These are phyloP conservation scores for Oreochromis aureus DNA, from an alignment of 2,113 vertebrate genomes.

Conservation along the genomic window DNA sequence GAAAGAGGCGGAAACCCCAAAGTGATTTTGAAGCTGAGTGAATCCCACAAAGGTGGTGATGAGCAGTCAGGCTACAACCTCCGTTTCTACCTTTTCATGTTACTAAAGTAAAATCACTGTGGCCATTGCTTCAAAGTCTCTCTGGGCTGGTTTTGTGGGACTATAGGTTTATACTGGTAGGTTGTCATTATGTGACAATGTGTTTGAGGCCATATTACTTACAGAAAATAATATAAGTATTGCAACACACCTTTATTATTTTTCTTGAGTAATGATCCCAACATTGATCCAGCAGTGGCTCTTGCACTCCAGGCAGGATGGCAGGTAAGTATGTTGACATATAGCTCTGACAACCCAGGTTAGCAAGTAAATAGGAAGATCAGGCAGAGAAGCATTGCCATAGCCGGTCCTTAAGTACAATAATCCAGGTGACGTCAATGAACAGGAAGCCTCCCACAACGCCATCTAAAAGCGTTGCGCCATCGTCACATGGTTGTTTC, in stretches of 20 bases:
- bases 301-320: background rate
- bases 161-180: background rate
- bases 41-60: background rate
- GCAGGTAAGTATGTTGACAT: background rate
- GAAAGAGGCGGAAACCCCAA: accelerated
- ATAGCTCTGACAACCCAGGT: background rate
- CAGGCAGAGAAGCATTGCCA: background rate
- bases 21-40: background rate
- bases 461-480: accelerated
- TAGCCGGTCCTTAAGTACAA: background rate
- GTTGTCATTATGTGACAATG: background rate
- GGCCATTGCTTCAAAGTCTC: background rate
- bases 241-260: background rate
- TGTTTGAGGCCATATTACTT: background rate
- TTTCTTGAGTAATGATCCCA: background rate
- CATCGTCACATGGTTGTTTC: accelerated
- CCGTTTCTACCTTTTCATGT: background rate
- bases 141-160: background rate
- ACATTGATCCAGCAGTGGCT: background rate
- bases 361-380: background rate
- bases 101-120: background rate
- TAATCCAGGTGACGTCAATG: background rate
- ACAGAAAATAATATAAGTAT: accelerated
- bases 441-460: background rate
- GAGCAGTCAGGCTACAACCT: background rate